Conservation (phyloP, 2,113 vertebrate genomes). For the Ophthalmotilapia sp. region DNA sequence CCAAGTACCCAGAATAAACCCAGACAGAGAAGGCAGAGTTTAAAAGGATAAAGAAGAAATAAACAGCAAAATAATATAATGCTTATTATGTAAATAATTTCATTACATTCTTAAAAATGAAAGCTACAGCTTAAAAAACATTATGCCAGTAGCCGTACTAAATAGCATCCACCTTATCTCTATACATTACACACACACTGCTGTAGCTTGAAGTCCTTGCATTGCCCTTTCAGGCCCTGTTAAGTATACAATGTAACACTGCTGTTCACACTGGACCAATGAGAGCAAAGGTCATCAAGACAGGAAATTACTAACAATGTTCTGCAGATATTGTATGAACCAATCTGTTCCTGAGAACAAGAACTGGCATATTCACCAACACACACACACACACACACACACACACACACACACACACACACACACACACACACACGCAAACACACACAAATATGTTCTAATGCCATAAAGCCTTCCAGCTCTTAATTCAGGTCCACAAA, state of each 20-base stretch:
- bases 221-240: background rate
- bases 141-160: background rate
- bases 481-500: background rate
- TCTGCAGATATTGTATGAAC: background rate
- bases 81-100: background rate
- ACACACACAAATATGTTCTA: background rate
- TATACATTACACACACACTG: background rate
- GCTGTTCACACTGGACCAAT: slow-evolving; percentile 1
- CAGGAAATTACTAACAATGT: background rate
- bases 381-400: background rate
- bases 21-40: background rate
- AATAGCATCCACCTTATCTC: background rate
- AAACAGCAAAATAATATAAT: background rate
- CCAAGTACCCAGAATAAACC: background rate
- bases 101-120: background rate
- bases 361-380: background rate
- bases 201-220: background rate
- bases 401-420: background rate
- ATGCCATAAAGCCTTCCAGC: background rate
- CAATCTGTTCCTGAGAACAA: background rate
- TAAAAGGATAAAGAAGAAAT: background rate
- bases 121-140: background rate
- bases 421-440: too few relatives aligned
- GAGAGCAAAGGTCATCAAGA: slow-evolving; percentile 18
- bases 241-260: background rate